Evolutionary conservation across 2,888 invertebrate species (phyloP).

Genomic region (Clistopyga incitator): DNA sequence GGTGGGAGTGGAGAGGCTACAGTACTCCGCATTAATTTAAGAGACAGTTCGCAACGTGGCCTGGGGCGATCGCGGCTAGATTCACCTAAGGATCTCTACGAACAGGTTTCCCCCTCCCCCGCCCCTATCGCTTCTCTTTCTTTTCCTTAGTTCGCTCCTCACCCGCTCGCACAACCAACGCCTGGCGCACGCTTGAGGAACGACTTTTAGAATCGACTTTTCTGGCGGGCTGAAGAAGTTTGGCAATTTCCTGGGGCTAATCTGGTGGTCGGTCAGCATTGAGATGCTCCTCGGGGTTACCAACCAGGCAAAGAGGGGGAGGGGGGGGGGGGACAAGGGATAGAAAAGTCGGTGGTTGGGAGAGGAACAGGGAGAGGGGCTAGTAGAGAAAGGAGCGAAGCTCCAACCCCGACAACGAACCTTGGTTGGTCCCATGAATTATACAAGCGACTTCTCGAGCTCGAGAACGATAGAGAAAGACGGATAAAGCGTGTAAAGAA

Average conservation of each 20-base stretch:
- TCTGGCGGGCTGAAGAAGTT: slow-evolving; percentile 80
- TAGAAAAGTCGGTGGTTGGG: slow-evolving; percentile 46
- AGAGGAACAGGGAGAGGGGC: slow-evolving; percentile 15
- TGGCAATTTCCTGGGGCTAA: slow-evolving; percentile 84
- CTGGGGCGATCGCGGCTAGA: slow-evolving; percentile 54
- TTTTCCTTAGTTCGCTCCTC: slow-evolving; percentile 19
- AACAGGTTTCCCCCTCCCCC: slow-evolving; percentile 13
- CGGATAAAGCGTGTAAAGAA: slow-evolving; percentile 66
- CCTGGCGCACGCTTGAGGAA: slow-evolving; percentile 77
- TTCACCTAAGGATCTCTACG: slow-evolving; percentile 60
- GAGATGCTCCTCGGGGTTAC: slow-evolving; percentile 80
- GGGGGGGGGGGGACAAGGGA: slow-evolving; percentile 27
- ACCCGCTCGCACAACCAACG: slow-evolving; percentile 21
- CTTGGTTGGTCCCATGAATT: slow-evolving; percentile 82
- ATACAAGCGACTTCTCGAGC: slow-evolving; percentile 79
- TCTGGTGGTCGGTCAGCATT: slow-evolving; percentile 84
- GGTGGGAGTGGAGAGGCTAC: slow-evolving; percentile 2
- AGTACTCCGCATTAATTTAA: slow-evolving; percentile 77
- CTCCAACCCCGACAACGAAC: slow-evolving; percentile 76
- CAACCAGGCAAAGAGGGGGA: slow-evolving; percentile 68
- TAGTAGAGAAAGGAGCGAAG: slow-evolving; percentile 64
- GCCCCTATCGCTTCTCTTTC: neutral
- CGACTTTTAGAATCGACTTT: slow-evolving; percentile 83
- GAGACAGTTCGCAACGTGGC: slow-evolving; percentile 73
- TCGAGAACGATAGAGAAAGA: slow-evolving; percentile 69